Conservation (phyloP, 2,113 vertebrate species). For the Stictonetta naevosa region DNA sequence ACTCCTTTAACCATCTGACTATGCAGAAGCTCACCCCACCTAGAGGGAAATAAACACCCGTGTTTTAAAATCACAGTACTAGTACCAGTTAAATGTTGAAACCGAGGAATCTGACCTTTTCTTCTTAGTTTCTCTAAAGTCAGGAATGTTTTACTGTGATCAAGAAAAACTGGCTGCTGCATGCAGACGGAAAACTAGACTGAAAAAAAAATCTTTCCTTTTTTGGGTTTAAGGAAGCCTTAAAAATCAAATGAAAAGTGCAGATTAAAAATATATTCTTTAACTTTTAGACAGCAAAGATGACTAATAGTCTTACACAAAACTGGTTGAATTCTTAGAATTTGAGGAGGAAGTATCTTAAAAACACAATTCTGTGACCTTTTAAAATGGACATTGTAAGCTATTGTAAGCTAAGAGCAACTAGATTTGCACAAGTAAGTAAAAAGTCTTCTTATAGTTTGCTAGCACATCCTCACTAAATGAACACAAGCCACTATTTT, state of each 20-base stretch:
- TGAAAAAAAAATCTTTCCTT: background rate
- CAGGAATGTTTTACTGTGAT: background rate
- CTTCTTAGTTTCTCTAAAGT: background rate
- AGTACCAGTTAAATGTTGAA: background rate
- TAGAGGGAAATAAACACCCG: background rate
- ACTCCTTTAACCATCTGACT: background rate
- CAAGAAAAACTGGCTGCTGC: background rate
- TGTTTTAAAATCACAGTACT: background rate
- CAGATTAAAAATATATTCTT: background rate
- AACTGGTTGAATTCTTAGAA: background rate
- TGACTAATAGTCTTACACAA: background rate
- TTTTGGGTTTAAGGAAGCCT: background rate
- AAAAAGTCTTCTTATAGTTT: background rate
- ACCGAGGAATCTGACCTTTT: background rate
- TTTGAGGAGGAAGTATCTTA: background rate
- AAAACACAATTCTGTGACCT: background rate
- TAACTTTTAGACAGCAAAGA: background rate
- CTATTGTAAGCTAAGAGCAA: background rate
- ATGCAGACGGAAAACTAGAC: background rate
- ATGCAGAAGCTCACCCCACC: background rate
- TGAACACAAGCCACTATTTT: background rate
- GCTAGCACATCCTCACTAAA: background rate
- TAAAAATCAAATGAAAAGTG: background rate
- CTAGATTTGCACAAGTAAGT: background rate
- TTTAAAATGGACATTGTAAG: background rate